Conservation (phyloP, 2,113 vertebrate species). For the Rhegmatorhina hoffmannsi region DNA sequence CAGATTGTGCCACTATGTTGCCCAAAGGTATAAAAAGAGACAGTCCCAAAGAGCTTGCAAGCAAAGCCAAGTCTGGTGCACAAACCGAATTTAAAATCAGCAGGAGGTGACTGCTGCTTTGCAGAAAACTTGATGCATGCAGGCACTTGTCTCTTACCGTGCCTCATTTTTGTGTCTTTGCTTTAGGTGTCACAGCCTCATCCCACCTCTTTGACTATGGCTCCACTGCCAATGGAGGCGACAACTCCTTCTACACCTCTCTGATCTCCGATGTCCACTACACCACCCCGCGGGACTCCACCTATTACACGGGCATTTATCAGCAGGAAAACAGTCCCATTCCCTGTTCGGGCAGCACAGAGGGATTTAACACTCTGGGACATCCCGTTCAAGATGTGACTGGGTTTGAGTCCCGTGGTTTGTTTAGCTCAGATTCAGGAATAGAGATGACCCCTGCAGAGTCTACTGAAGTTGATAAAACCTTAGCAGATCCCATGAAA, state of each 20-base stretch:
- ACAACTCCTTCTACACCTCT: conserved; percentile 89
- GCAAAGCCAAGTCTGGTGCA: background rate
- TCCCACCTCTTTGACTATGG: conserved; percentile 42
- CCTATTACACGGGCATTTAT: conserved; percentile 85
- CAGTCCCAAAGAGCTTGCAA: background rate
- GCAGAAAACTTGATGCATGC: background rate
- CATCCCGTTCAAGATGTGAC: conserved; percentile 76
- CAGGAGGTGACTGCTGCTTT: background rate
- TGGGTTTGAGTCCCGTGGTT: conserved; percentile 76
- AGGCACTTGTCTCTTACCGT: background rate
- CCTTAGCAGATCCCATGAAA: conserved; percentile 83
- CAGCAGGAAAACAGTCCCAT: conserved; percentile 73
- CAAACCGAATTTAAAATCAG: background rate
- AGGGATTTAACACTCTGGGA: conserved; percentile 56
- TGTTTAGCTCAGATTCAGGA: conserved; percentile 86
- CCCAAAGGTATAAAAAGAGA: background rate
- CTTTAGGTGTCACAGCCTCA: conserved; percentile 76
- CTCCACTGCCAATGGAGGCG: conserved; percentile 75
- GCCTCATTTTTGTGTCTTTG: conserved; percentile 27
- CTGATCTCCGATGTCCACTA: conserved; percentile 85
- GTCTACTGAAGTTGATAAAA: conserved; percentile 81
- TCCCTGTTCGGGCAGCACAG: conserved; percentile 62
- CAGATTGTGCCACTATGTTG: background rate
- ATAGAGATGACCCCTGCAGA: conserved; percentile 90
- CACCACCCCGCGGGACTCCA: conserved; percentile 75